These are phyloP conservation scores for Phortica magna DNA, from an alignment of 2,888 invertebrate species.

Conservation along the genomic window DNA sequence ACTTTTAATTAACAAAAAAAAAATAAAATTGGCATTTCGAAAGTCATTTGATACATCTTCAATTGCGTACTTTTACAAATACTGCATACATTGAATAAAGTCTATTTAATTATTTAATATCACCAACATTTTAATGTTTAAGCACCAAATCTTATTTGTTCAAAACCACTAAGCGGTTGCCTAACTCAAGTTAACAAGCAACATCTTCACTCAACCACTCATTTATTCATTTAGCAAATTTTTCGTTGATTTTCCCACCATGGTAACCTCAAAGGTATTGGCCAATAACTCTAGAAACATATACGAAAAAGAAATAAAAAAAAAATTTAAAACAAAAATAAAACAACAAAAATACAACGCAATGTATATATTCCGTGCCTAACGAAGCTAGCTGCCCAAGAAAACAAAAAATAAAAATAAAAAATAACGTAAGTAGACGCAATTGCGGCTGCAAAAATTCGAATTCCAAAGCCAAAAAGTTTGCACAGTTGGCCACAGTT, in stretches of 20 bases:
- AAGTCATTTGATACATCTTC: constrained; percentile 10
- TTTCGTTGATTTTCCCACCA: constrained; percentile 1
- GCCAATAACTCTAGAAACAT: constrained; percentile 65
- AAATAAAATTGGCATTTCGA: neutral
- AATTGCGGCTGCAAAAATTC: constrained; percentile 31
- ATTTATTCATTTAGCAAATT: neutral
- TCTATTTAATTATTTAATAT: constrained; percentile 1
- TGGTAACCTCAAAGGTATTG: constrained; percentile 54
- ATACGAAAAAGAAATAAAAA: neutral
- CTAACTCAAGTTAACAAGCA: neutral
- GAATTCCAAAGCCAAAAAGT: constrained; percentile 25
- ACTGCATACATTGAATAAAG: neutral
- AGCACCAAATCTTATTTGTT: constrained; percentile 16
- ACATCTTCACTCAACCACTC: constrained; percentile 15
- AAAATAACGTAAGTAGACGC: constrained; percentile 42
- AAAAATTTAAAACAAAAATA: constrained; percentile 35
- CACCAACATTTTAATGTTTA: neutral
- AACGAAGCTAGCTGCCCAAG: constrained; percentile 58
- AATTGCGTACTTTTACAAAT: neutral
- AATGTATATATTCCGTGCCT: constrained; percentile 37
- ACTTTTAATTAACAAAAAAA: neutral
- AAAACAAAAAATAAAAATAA: constrained; percentile 49
- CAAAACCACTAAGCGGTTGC: constrained; percentile 16
- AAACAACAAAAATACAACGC: constrained; percentile 41
- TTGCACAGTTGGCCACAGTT: constrained; percentile 3